These are phyloP conservation scores for Hirundo rustica DNA, from an alignment of 2,797 vertebrate genomes.

Conservation along the genomic window DNA sequence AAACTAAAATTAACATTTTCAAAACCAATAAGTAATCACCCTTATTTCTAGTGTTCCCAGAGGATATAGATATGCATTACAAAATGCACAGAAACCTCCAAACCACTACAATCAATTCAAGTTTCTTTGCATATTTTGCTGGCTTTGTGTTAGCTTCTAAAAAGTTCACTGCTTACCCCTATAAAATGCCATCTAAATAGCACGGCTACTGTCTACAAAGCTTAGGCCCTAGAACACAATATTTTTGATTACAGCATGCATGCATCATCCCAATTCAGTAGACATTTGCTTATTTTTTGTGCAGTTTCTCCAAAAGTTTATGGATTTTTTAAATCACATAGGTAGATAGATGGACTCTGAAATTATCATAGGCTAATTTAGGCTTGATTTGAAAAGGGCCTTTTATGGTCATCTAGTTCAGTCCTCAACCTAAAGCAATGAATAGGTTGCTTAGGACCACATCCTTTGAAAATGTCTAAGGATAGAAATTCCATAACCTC, in stretches of 20 bases:
- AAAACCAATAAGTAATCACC: not conserved
- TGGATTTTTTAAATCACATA: not conserved
- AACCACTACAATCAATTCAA: not conserved
- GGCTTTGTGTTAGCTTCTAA: not conserved
- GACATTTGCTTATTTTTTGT: not conserved
- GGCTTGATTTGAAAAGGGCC: not conserved
- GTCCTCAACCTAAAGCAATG: not conserved
- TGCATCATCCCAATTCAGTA: not conserved
- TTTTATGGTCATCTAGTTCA: not conserved
- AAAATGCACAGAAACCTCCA: not conserved
- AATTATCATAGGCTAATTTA: not conserved
- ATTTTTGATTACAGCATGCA: not conserved
- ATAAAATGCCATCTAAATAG: not conserved
- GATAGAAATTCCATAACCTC: not conserved
- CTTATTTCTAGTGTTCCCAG: not conserved
- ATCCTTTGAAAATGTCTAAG: not conserved
- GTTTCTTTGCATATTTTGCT: not conserved
- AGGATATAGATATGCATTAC: not conserved
- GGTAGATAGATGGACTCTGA: not conserved
- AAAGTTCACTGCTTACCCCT: not conserved
- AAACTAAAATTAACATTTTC: slow-evolving; percentile 32
- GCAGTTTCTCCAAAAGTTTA: not conserved
- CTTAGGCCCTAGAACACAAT: not conserved
- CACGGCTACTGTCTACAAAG: not conserved
- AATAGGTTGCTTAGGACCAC: not conserved